A percentile compares a stretch with the other conserved stretches of the same genome.
phyloP scores from a whole-genome alignment of 2,888 invertebrate genomes.

The Ormyrus nitidulus region DNA sequence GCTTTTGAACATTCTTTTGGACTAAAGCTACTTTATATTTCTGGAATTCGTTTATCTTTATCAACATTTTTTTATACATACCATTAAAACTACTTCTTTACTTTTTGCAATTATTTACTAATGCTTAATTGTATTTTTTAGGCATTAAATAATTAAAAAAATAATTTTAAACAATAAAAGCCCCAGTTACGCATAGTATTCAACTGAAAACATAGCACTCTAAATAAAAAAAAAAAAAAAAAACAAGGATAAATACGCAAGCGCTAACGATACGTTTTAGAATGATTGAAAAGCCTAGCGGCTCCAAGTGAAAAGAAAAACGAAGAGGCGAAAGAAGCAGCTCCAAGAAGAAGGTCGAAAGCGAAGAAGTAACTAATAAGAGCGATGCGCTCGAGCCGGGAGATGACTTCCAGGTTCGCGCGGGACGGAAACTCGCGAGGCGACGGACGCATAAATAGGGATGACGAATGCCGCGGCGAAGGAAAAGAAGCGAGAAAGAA shows the following conservation, averaged over 20 bases:
- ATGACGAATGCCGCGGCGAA: slow-evolving; percentile 28
- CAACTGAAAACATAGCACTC: not conserved
- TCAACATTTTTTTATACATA: no score
- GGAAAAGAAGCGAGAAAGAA: not conserved
- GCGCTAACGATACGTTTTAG: not conserved
- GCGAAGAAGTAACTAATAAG: slow-evolving; percentile 27
- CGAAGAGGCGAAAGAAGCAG: no score
- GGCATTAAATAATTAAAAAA: no score
- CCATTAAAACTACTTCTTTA: no score
- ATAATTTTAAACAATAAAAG: no score
- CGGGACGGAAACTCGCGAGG: slow-evolving; percentile 19
- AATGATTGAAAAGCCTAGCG: not conserved
- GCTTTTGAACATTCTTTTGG: no score
- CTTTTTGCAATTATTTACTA: no score
- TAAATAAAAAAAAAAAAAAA: not conserved
- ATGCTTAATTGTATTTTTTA: no score
- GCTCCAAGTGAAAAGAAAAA: not conserved
- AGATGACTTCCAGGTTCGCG: slow-evolving; percentile 13
- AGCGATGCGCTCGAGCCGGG: not conserved
- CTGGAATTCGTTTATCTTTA: no score
- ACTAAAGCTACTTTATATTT: no score
- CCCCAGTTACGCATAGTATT: no score
- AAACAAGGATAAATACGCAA: not conserved
- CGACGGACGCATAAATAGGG: slow-evolving; percentile 17
- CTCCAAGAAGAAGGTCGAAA: not conserved